Percentiles rank a stretch among this genome's conserved stretches.
Evolutionary conservation across 2,113 vertebrate genomes (phyloP).

Genomic region (Verasper variegatus): DNA sequence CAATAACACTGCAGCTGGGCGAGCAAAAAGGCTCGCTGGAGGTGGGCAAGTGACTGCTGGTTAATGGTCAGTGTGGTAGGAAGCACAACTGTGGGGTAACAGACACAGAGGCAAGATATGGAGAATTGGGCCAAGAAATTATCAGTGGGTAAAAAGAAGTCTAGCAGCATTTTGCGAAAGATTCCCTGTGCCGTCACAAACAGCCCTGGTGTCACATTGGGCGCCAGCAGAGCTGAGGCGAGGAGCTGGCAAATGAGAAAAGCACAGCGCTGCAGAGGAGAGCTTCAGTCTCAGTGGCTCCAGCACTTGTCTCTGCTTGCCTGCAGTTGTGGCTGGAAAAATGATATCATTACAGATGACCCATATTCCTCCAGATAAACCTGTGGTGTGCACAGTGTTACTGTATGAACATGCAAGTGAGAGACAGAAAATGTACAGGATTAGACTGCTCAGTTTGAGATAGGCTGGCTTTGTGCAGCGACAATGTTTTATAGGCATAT

Average conservation of each 20-base stretch:
- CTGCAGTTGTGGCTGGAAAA: slow-evolving; percentile 25
- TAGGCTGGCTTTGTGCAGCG: not conserved
- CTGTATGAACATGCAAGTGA: not conserved
- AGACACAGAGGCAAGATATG: not conserved
- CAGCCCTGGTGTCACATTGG: slow-evolving; percentile 5
- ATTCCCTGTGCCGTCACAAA: not conserved
- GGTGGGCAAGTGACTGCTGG: slow-evolving; percentile 3
- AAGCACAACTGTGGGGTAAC: not conserved
- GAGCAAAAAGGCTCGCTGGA: not conserved
- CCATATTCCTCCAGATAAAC: slow-evolving; percentile 47
- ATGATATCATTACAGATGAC: slow-evolving; percentile 54
- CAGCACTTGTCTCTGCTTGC: slow-evolving; percentile 36
- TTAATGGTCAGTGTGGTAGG: not conserved
- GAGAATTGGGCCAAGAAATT: not conserved
- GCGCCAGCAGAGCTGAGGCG: not conserved
- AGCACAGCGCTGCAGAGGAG: not conserved
- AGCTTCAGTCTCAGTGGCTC: slow-evolving; percentile 29
- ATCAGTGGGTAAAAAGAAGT: not conserved
- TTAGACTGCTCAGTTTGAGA: not conserved
- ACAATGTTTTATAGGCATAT: no score
- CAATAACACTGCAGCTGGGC: slow-evolving; percentile 65
- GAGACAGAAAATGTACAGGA: not conserved
- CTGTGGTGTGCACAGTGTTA: not conserved
- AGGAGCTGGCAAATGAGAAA: not conserved
- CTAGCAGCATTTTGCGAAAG: not conserved